Conservation (phyloP, 2,888 invertebrate species). For the Griposia aprilina region DNA sequence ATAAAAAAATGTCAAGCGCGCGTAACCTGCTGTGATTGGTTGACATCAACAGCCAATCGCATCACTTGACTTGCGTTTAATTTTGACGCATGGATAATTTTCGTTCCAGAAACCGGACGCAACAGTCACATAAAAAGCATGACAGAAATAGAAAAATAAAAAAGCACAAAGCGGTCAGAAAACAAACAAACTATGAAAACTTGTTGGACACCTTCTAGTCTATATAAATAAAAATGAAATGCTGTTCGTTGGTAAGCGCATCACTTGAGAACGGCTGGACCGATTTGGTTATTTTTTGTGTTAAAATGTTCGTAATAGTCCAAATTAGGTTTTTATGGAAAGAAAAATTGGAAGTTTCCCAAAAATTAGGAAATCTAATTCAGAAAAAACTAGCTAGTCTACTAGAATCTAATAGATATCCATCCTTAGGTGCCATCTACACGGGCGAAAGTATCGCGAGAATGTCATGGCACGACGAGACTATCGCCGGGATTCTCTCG, state of each 20-base stretch:
- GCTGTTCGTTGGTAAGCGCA: constrained; percentile 3
- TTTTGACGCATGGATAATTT: constrained; percentile 6
- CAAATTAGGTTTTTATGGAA: not conserved
- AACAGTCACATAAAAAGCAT: not conserved
- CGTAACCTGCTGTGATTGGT: not conserved
- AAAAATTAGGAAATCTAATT: too few relatives aligned
- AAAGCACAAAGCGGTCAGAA: not conserved
- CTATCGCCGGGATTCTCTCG: not conserved
- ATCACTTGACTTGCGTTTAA: not conserved
- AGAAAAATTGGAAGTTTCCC: not conserved
- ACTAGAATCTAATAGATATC: not conserved
- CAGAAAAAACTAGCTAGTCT: too few relatives aligned
- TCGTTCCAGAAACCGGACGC: not conserved
- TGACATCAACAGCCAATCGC: not conserved
- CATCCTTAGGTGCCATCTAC: not conserved
- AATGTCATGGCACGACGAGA: not conserved
- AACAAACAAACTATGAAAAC: not conserved
- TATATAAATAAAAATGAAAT: not conserved
- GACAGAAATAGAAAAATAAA: not conserved
- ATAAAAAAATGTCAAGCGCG: not conserved
- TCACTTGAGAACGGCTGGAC: not conserved
- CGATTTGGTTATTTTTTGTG: not conserved
- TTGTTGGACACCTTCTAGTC: not conserved
- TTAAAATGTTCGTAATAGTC: not conserved
- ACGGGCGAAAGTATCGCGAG: too few relatives aligned